Conservation (phyloP, 2,113 vertebrate species). For the Archilochus colubris region DNA sequence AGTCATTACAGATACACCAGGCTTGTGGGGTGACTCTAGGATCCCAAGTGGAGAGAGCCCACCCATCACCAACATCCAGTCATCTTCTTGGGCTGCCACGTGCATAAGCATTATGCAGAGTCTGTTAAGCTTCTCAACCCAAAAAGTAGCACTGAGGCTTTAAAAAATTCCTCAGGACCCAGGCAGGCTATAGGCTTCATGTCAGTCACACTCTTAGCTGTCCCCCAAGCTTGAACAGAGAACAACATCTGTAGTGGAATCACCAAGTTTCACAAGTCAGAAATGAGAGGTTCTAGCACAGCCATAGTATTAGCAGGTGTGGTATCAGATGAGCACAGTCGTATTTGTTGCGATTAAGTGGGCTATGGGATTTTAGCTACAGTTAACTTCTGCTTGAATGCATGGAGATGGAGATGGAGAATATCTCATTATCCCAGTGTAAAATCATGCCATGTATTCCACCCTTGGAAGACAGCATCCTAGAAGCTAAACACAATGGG, state of each 20-base stretch:
- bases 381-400: background rate
- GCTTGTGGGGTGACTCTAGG: background rate
- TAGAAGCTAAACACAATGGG: background rate
- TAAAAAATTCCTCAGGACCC: background rate
- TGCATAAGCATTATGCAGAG: background rate
- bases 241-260: background rate
- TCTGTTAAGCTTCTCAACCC: background rate
- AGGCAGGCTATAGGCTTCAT: background rate
- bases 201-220: background rate
- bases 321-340: background rate
- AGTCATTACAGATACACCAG: background rate
- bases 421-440: background rate
- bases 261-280: background rate
- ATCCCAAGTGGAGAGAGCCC: background rate
- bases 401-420: background rate
- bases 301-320: background rate
- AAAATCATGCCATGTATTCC: background rate
- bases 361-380: background rate
- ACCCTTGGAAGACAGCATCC: background rate
- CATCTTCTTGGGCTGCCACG: background rate
- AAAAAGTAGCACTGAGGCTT: background rate
- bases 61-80: background rate
- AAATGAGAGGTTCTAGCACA: background rate
- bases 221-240: background rate
- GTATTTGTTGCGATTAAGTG: background rate